These are phyloP conservation scores for Malacoctenus gilli DNA, from an alignment of 2,797 vertebrate genomes.

Conservation along the genomic window DNA sequence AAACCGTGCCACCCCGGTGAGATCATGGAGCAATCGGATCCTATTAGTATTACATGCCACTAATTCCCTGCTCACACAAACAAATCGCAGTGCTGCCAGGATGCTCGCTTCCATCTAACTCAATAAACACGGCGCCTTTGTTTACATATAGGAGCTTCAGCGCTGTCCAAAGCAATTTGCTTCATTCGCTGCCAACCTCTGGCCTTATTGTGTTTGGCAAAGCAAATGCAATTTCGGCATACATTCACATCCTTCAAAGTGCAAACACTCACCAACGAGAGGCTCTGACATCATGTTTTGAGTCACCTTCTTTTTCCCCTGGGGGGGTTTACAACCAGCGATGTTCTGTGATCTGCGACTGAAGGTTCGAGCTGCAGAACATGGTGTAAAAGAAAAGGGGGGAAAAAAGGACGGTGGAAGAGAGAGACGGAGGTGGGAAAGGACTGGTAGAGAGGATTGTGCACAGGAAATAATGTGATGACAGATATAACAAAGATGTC, in stretches of 20 bases:
- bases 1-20: conserved; percentile 25
- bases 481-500: conserved; percentile 52
- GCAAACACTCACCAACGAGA: conserved; percentile 42
- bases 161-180: conserved; percentile 23
- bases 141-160: conserved; percentile 47
- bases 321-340: conserved; percentile 7
- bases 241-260: conserved; percentile 29
- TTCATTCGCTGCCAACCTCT: conserved; percentile 32
- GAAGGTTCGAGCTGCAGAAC: conserved; percentile 19
- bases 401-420: conserved; percentile 6
- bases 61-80: conserved; percentile 26
- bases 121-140: conserved; percentile 40
- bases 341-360: conserved; percentile 33
- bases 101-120: conserved; percentile 24
- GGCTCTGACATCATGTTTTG: conserved; percentile 36
- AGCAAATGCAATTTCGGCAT: conserved; percentile 32
- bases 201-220: conserved; percentile 43
- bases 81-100: conserved; percentile 7
- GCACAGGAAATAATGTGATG: conserved; percentile 36
- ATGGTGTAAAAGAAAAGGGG: conserved; percentile 6
- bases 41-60: conserved; percentile 43
- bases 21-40: conserved; percentile 41
- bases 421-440: conserved; percentile 5
- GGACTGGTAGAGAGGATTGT: conserved; percentile 3
- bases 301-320: conserved; percentile 28